Evolutionary conservation across 2,113 vertebrate species (phyloP).

Genomic region (Chauna torquata): DNA sequence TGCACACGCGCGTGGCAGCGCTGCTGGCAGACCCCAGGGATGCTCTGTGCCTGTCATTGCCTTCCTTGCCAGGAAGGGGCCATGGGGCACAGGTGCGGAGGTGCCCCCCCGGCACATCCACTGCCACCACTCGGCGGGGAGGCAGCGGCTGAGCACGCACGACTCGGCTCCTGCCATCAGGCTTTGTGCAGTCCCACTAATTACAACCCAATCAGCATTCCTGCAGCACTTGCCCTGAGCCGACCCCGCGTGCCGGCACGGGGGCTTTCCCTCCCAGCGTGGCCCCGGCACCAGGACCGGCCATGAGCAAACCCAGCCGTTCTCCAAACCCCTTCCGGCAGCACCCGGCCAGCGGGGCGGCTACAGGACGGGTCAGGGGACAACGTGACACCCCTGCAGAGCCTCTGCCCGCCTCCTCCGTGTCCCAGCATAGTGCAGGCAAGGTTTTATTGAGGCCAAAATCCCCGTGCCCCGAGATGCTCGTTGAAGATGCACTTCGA

Average conservation of each 20-base stretch:
- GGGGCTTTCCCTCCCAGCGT: neutral
- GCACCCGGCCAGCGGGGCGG: neutral
- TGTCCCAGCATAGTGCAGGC: rapidly evolving
- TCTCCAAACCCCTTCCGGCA: neutral
- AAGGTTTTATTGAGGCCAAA: neutral
- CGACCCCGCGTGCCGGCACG: neutral
- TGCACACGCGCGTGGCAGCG: rapidly evolving
- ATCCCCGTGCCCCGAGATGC: neutral
- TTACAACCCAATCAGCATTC: conserved; percentile 6
- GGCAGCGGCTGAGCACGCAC: too few relatives aligned
- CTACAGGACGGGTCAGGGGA: neutral
- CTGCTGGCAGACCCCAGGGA: neutral
- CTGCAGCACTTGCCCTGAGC: neutral
- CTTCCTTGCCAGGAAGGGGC: conserved; percentile 7
- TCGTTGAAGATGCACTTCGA: rapidly evolving
- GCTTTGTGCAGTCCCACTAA: conserved; percentile 59
- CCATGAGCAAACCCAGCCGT: neutral
- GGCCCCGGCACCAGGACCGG: neutral
- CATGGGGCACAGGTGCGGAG: too few relatives aligned
- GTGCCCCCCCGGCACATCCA: too few relatives aligned
- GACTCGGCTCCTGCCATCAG: neutral
- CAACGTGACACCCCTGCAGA: rapidly evolving
- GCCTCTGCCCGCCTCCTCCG: neutral
- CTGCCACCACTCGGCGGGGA: neutral
- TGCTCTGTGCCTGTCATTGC: neutral